phyloP scores from a whole-genome alignment of 2,797 vertebrate species.

The Eulemur albifrons region DNA sequence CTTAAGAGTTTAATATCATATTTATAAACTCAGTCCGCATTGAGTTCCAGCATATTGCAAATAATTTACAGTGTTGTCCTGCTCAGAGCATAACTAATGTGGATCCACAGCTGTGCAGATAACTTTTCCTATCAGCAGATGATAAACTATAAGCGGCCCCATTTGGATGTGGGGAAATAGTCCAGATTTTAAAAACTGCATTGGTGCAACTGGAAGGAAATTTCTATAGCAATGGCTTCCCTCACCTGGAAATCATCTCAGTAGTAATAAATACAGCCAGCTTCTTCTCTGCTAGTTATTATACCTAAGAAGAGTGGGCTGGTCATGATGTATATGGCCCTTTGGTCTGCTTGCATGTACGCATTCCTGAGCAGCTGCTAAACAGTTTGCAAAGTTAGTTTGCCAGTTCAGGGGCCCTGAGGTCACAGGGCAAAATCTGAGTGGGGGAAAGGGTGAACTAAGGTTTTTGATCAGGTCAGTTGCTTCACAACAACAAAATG shows the following conservation, averaged over 20 bases:
- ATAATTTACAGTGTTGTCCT: constrained; percentile 74
- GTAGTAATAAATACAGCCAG: background rate
- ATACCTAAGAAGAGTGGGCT: background rate
- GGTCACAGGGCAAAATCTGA: background rate
- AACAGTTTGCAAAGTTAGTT: constrained; percentile 25
- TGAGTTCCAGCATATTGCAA: constrained; percentile 76
- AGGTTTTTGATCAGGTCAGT: background rate
- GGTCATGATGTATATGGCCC: background rate
- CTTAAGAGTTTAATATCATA: constrained; percentile 77
- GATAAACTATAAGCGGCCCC: constrained; percentile 73
- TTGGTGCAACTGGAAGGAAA: constrained; percentile 17
- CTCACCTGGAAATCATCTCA: constrained; percentile 52
- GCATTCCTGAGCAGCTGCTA: background rate
- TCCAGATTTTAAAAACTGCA: constrained; percentile 62
- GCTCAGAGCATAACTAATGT: constrained; percentile 71
- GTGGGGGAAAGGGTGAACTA: background rate
- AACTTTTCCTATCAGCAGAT: constrained; percentile 72
- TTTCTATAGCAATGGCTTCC: background rate
- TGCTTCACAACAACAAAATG: background rate
- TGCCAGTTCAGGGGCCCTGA: background rate
- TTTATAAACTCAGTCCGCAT: constrained; percentile 71
- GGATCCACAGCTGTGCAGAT: constrained; percentile 72
- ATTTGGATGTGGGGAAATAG: constrained; percentile 58
- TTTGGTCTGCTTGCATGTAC: background rate
- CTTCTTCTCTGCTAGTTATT: background rate